phyloP scores from a whole-genome alignment of 2,113 vertebrate genomes.

The Eidolon helvum region DNA sequence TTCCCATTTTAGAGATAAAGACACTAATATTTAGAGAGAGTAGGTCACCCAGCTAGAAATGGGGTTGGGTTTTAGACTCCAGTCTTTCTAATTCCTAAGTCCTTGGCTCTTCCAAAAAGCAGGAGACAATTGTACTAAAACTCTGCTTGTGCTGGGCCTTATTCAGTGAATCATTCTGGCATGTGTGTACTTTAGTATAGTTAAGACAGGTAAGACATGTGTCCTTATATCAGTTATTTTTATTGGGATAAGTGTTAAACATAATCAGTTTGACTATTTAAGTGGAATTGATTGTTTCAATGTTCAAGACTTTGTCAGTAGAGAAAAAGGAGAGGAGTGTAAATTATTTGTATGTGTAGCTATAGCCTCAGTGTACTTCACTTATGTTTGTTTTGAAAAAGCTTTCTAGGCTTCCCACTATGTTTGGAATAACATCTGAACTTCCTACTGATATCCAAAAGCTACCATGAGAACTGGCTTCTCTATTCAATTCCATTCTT shows the following conservation, averaged over 20 bases:
- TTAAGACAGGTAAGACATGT: not conserved
- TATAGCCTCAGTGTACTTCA: not conserved
- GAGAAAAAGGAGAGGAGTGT: accelerated
- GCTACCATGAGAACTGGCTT: not conserved
- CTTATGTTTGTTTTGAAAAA: not conserved
- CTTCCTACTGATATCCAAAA: not conserved
- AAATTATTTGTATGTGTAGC: not conserved
- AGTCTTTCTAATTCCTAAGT: not conserved
- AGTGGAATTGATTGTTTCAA: not conserved
- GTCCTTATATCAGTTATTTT: not conserved
- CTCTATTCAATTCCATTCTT: not conserved
- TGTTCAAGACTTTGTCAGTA: not conserved
- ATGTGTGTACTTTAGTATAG: accelerated
- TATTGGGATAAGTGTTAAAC: not conserved
- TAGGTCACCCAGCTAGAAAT: not conserved
- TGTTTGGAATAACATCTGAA: not conserved
- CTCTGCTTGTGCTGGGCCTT: not conserved
- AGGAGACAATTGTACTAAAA: not conserved
- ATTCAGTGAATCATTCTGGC: not conserved
- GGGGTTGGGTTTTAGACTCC: not conserved
- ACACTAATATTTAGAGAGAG: not conserved
- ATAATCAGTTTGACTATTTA: not conserved
- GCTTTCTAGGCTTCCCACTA: not conserved
- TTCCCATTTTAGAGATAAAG: not conserved
- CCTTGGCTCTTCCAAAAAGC: not conserved